phyloP scores from a whole-genome alignment of 2,888 invertebrate genomes.

The Ceraclea dissimilis region DNA sequence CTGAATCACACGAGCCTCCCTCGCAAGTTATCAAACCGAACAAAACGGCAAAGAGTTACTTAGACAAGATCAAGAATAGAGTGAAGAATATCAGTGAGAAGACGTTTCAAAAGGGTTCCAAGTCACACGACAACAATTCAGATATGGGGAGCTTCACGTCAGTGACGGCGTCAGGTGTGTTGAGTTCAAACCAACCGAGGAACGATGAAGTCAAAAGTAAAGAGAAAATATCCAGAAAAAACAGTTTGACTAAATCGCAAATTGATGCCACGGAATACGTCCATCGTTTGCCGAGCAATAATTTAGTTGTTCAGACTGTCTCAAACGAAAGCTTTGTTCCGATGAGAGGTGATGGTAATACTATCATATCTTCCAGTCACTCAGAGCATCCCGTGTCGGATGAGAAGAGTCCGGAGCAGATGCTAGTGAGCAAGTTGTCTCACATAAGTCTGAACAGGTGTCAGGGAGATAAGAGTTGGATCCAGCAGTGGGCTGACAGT shows the following conservation, averaged over 20 bases:
- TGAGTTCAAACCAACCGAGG: slow-evolving; percentile 46
- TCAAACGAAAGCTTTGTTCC: slow-evolving; percentile 24
- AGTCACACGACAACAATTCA: slow-evolving; percentile 40
- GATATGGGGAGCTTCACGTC: slow-evolving; percentile 62
- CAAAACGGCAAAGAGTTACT: slow-evolving; percentile 48
- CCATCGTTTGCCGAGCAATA: slow-evolving; percentile 33
- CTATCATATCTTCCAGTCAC: slow-evolving; percentile 6
- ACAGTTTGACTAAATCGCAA: slow-evolving; percentile 61
- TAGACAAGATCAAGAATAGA: slow-evolving; percentile 55
- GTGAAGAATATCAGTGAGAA: slow-evolving; percentile 50
- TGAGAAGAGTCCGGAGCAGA: slow-evolving; percentile 33
- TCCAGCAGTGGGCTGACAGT: slow-evolving; percentile 58
- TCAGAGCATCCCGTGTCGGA: neutral
- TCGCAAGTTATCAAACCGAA: slow-evolving; percentile 40
- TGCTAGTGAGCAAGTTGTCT: slow-evolving; percentile 39
- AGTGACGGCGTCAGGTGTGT: slow-evolving; percentile 63
- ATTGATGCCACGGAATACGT: slow-evolving; percentile 58
- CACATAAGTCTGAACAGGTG: slow-evolving; percentile 44
- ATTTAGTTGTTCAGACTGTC: slow-evolving; percentile 20
- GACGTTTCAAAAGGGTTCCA: slow-evolving; percentile 45
- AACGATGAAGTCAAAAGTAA: slow-evolving; percentile 28
- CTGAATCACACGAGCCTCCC: slow-evolving; percentile 35
- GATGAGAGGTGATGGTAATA: neutral
- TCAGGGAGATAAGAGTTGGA: slow-evolving; percentile 51
- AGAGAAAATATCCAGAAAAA: slow-evolving; percentile 37